Percentiles rank a stretch among this genome's conserved stretches.
Evolutionary conservation across 1,140 invertebrate genomes (phyloP).

Genomic region (Zaprionus davidi): DNA sequence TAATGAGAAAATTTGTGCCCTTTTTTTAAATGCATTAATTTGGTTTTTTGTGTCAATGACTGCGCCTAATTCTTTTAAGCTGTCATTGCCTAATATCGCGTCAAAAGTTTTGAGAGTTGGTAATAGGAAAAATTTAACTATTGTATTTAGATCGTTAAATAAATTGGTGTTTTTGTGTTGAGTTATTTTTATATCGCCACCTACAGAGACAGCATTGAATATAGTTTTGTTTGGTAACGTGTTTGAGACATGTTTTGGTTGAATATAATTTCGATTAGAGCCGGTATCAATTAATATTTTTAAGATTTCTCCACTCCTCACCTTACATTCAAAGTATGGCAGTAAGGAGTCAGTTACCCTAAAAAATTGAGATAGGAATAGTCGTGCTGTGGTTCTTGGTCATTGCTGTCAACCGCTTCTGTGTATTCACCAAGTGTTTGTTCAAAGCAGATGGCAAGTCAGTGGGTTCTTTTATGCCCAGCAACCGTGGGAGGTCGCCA

Average conservation of each 20-base stretch:
- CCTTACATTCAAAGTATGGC: constrained; percentile 18
- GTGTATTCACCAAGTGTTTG: not conserved
- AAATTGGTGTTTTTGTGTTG: constrained; percentile 32
- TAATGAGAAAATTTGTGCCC: constrained; percentile 2
- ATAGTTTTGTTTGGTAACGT: not conserved
- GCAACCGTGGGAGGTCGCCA: not conserved
- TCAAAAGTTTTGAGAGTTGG: constrained; percentile 11
- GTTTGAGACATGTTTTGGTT: constrained; percentile 7
- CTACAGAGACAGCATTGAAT: constrained; percentile 45
- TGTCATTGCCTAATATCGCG: constrained; percentile 14
- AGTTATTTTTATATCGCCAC: constrained; percentile 33
- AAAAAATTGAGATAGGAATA: constrained; percentile 26
- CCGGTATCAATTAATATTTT: constrained; percentile 31
- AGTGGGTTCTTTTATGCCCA: not conserved
- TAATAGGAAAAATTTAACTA: constrained; percentile 12
- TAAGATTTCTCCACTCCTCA: constrained; percentile 22
- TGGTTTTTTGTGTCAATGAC: not conserved
- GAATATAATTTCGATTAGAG: constrained; percentile 27
- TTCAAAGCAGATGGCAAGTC: not conserved
- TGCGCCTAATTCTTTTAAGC: constrained; percentile 23
- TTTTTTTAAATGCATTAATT: constrained; percentile 8
- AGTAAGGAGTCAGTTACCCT: constrained; percentile 18
- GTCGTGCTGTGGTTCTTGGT: not conserved
- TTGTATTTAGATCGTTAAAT: constrained; percentile 17
- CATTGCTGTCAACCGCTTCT: not conserved